Percentiles rank a stretch among this genome's conserved stretches.
Evolutionary conservation across 2,888 invertebrate species (phyloP).

Genomic region (Yponomeuta evonymella): DNA sequence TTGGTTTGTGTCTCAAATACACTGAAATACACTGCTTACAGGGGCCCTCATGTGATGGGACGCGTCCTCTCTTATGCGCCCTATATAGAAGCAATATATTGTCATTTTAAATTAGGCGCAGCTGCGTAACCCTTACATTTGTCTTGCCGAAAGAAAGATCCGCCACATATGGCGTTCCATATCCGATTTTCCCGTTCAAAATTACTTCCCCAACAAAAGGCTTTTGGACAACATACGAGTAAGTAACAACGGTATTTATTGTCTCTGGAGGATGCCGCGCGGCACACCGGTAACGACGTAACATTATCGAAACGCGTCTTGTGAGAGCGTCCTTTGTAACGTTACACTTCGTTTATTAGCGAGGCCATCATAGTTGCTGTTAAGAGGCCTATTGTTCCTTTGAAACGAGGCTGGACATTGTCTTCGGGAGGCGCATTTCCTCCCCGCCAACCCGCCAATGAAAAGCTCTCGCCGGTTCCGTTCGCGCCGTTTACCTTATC

Average conservation of each 20-base stretch:
- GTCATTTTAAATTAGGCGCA: conserved; percentile 11
- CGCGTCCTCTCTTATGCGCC: conserved; percentile 22
- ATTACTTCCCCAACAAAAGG: conserved; percentile 10
- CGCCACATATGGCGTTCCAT: conserved; percentile 11
- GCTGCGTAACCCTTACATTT: conserved; percentile 7
- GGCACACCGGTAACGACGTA: conserved; percentile 7
- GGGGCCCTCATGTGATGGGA: conserved; percentile 17
- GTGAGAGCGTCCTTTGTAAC: conserved; percentile 14
- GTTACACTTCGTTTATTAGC: conserved; percentile 19
- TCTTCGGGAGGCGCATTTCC: conserved; percentile 20
- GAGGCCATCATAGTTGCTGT: conserved; percentile 26
- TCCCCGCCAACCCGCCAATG: conserved; percentile 11
- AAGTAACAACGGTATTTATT: conserved; percentile 5
- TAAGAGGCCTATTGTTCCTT: conserved; percentile 27
- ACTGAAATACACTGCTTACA: conserved; percentile 18
- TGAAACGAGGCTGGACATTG: conserved; percentile 23
- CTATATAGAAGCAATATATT: conserved; percentile 12
- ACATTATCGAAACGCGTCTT: conserved; percentile 16
- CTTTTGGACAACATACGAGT: neutral
- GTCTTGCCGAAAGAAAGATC: conserved; percentile 2
- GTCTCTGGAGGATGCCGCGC: conserved; percentile 6
- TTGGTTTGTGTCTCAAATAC: conserved; percentile 15
- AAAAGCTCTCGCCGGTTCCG: conserved; percentile 4
- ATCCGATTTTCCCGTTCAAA: conserved; percentile 8
- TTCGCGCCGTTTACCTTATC: conserved; percentile 16